Conservation (phyloP, 2,113 vertebrate genomes). For the Hydrochoerus hydrochaeris region DNA sequence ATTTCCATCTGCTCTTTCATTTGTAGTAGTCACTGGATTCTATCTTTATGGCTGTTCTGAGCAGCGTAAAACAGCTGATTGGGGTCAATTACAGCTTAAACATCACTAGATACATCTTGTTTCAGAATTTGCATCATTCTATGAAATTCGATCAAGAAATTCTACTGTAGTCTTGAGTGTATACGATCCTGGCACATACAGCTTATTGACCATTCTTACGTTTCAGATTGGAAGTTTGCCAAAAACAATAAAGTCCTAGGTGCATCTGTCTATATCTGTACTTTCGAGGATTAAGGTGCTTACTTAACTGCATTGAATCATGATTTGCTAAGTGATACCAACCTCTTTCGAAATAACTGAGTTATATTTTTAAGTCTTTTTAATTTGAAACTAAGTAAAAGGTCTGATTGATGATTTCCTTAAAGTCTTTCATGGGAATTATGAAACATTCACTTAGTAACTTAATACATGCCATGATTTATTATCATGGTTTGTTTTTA, state of each 20-base stretch:
- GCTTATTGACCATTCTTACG: background rate
- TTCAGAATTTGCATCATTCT: background rate
- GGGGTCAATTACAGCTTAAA: background rate
- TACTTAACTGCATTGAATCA: background rate
- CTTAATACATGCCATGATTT: background rate
- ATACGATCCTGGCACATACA: background rate
- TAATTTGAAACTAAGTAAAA: constrained; percentile 6
- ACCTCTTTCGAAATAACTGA: constrained; percentile 21
- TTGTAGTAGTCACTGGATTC: background rate
- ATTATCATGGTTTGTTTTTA: background rate
- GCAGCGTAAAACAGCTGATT: background rate
- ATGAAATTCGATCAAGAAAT: constrained; percentile 1
- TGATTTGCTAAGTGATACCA: constrained; percentile 21
- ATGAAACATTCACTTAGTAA: constrained; percentile 20
- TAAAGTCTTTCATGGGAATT: constrained; percentile 24
- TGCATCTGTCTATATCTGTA: background rate
- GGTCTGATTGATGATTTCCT: background rate
- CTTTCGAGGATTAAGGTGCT: background rate
- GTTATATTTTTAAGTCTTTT: constrained; percentile 1
- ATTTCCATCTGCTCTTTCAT: background rate
- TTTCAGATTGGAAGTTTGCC: background rate
- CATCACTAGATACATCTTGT: background rate
- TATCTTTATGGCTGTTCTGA: background rate
- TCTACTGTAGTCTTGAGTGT: background rate
- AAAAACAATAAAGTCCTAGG: background rate